Conservation (phyloP, 2,797 vertebrate genomes). For the Mionectes olivaceus region DNA sequence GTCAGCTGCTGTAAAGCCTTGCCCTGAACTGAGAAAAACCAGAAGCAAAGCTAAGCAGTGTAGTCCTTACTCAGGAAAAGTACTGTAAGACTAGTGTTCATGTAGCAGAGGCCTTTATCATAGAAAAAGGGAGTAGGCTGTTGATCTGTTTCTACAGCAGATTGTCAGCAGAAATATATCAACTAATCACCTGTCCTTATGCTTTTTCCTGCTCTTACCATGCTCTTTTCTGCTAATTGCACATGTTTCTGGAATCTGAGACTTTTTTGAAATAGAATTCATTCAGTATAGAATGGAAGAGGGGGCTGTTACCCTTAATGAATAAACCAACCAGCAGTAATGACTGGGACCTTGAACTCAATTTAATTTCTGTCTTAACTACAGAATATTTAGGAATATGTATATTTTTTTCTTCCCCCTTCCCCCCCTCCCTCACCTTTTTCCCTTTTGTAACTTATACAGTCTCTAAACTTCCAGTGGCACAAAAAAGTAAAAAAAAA, state of each 20-base stretch:
- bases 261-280: not conserved
- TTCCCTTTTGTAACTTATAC: not conserved
- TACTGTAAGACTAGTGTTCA: not conserved
- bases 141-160: not conserved
- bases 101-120: not conserved
- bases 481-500: not conserved
- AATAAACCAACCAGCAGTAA: not conserved
- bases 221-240: not conserved
- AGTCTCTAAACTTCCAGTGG: not conserved
- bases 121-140: not conserved
- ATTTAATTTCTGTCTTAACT: not conserved
- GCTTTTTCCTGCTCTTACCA: not conserved
- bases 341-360: not conserved
- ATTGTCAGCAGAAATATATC: not conserved
- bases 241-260: not conserved
- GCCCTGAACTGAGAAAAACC: not conserved
- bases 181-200: not conserved
- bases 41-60: not conserved
- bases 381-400: not conserved
- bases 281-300: not conserved
- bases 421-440: accelerated
- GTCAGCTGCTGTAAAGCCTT: not conserved
- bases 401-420: accelerated
- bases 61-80: not conserved
- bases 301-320: not conserved